These are phyloP conservation scores for Melanotaenia boesemani DNA, from an alignment of 2,797 vertebrate species.

Conservation along the genomic window DNA sequence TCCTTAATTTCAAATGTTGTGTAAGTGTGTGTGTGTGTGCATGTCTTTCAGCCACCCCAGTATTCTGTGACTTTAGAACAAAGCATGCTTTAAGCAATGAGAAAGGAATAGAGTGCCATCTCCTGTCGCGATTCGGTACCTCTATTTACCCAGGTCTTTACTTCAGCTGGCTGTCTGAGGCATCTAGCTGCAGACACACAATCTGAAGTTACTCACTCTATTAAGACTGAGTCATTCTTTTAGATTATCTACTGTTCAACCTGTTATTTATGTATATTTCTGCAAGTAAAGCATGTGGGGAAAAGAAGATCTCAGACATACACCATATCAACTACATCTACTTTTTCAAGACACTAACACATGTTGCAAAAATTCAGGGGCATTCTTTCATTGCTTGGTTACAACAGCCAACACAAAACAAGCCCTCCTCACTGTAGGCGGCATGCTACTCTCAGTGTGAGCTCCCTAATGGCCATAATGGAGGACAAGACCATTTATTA, in stretches of 20 bases:
- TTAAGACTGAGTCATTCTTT: conserved; percentile 36
- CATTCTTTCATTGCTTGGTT: conserved; percentile 65
- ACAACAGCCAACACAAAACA: conserved; percentile 62
- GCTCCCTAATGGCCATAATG: conserved; percentile 82
- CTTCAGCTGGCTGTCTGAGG: conserved; percentile 47
- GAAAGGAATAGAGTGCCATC: conserved; percentile 81
- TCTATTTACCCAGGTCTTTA: conserved; percentile 6
- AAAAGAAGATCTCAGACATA: conserved; percentile 12
- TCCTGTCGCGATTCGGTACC: conserved; percentile 61
- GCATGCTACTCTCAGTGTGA: conserved; percentile 75
- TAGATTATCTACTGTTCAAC: conserved; percentile 32
- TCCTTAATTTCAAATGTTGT: conserved; percentile 43
- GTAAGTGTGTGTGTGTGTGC: conserved; percentile 5
- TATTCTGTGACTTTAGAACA: conserved; percentile 17
- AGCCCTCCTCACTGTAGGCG: conserved; percentile 71
- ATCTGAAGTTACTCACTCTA: conserved; percentile 54
- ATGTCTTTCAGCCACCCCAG: conserved; percentile 23
- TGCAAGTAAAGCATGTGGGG: conserved; percentile 17
- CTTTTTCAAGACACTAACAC: conserved; percentile 52
- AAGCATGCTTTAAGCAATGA: conserved; percentile 12
- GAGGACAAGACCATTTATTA: conserved; percentile 85
- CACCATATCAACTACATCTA: conserved; percentile 8
- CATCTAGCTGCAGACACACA: conserved; percentile 64
- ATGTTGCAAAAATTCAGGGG: conserved; percentile 54
- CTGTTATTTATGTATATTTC: conserved; percentile 44